Base-by-base conservation (phyloP, 2,888 invertebrate species). In the Pachydiplax longipennis region DNA sequence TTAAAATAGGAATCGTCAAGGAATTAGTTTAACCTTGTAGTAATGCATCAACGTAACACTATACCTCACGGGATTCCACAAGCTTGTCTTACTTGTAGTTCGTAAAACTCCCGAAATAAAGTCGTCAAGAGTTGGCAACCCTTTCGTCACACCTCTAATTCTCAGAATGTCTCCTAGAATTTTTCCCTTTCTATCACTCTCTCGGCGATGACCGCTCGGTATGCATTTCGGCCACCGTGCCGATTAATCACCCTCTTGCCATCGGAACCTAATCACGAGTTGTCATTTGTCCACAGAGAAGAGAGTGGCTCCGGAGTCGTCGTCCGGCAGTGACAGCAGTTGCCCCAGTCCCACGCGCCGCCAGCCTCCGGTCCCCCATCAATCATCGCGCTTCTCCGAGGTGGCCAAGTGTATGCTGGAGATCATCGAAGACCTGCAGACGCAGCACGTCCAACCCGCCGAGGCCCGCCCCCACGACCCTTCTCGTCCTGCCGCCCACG, bases 381-480 rank as follows among this genome's bases (percentile, higher is more conserved):
- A 83, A 31, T 91, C 92, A 31, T 92, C 92, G 15, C 92, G 92
- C 10, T 93, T 93, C 91, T 93, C 93, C 3, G 93, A 93, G 91
- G 93, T 93, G 58, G 93, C 93, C 40, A 92, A 92, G 35, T 93
- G 93, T 91, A 93, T 93, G 93, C 91, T 93, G 90, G 93, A 93
- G 91, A 93, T 93, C 90, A 93, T 93, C 90, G 93, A 93, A 90
- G 93, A 93, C 91, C 92, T 93, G 35, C 93, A 93, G 90, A 92
- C 92, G n/a, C 92, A 92, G 87, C 91, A 92, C n/a, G 91, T 91
- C 82, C 44, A 90, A 0, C 73, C 73, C 3, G 25, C 73, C 31
- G 73, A 73, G 65, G n/a, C 65, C n/a, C 65, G 65, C n/a, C 22
- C 65, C 65, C 65, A 25, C 65, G 65, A 65, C n/a, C 25, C 65